Percentiles rank a stretch among this genome's conserved stretches.
Evolutionary conservation across 1,140 invertebrate species (phyloP).

Genomic region (Musca vetustissima): DNA sequence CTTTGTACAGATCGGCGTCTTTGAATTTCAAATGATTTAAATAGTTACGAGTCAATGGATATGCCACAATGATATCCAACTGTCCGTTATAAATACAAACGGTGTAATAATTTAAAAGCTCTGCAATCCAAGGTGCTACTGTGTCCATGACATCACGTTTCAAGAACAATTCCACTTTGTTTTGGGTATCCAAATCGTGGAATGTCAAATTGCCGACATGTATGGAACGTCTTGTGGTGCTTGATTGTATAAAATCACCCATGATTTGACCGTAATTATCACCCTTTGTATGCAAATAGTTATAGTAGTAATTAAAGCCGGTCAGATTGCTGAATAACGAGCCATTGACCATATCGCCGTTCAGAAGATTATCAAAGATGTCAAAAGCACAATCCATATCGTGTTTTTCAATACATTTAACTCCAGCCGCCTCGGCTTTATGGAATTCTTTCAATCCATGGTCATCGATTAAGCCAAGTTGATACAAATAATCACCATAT

Average conservation of each 20-base stretch:
- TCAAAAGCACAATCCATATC: slow-evolving; percentile 69
- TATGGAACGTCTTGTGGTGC: slow-evolving; percentile 68
- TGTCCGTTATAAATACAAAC: slow-evolving; percentile 81
- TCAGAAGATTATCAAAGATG: slow-evolving; percentile 71
- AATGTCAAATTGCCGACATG: slow-evolving; percentile 81
- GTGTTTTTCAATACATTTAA: slow-evolving; percentile 62
- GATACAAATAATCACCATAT: slow-evolving; percentile 81
- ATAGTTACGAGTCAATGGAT: slow-evolving; percentile 75
- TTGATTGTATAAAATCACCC: slow-evolving; percentile 62
- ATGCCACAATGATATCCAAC: slow-evolving; percentile 82
- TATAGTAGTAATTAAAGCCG: slow-evolving; percentile 77
- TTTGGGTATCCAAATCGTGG: slow-evolving; percentile 58
- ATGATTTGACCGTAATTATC: slow-evolving; percentile 48
- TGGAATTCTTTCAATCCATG: slow-evolving; percentile 66
- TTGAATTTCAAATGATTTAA: slow-evolving; percentile 69
- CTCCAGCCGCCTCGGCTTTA: slow-evolving; percentile 61
- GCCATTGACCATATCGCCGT: slow-evolving; percentile 66
- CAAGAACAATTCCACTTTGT: slow-evolving; percentile 68
- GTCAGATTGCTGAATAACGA: slow-evolving; percentile 78
- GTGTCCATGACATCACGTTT: slow-evolving; percentile 81
- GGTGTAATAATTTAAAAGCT: slow-evolving; percentile 69
- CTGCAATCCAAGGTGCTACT: slow-evolving; percentile 72
- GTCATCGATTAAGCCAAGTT: slow-evolving; percentile 75
- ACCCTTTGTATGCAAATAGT: slow-evolving; percentile 68
- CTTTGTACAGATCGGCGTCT: slow-evolving; percentile 66